Evolutionary conservation across 2,113 vertebrate species (phyloP), one percentile per base, ranked within the genome.

Genomic region (Cochlearius cochlearius): DNA sequence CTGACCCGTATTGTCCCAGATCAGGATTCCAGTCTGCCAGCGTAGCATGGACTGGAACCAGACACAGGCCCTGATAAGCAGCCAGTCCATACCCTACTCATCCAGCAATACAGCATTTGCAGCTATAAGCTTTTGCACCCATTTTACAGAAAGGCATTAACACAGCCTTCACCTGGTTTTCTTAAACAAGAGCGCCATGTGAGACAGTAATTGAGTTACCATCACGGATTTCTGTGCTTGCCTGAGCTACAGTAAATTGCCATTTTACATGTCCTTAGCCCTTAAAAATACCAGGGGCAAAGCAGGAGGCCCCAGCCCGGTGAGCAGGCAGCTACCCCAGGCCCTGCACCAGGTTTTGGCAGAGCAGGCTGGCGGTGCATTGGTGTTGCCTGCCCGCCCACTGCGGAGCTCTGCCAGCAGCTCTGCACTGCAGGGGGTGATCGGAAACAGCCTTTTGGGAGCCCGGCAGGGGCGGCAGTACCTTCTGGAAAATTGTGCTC

Each of bases 221-320:
- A 13, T 8, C 5, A 3, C 4, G 5, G 23, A 10, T 25, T 66
- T 8, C 49, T 9, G 15, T 21, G 45, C 7, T 2, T 10, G 15
- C 21, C 45, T 16, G 41, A 41, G 15, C 36, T 32, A 9, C 53
- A 29, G 15, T 6, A 10, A 36, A 34, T 12, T 9, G 9, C 15
- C 18, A 36, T 49, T 36, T 41, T 34, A 32, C 10, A 1, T 1
- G 4, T 6, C 26, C 21, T 36, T 16, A 41, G 18, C 55, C 55
- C 41, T 10, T 20, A 16, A 10, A 19, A 12, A 10, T 1, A 3
- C 2, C 12, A 8, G 30, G 23, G 21, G 2, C 32, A 34, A 30
- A 10, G 22, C 12, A 11, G 0, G 4, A 63, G 7, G n/a, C 10
- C 5, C 58, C 18, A 22, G 36, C 7, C 23, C 10, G 9, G 11